phyloP scores from a whole-genome alignment of 2,888 invertebrate genomes.

The Chloromyia formosa region DNA sequence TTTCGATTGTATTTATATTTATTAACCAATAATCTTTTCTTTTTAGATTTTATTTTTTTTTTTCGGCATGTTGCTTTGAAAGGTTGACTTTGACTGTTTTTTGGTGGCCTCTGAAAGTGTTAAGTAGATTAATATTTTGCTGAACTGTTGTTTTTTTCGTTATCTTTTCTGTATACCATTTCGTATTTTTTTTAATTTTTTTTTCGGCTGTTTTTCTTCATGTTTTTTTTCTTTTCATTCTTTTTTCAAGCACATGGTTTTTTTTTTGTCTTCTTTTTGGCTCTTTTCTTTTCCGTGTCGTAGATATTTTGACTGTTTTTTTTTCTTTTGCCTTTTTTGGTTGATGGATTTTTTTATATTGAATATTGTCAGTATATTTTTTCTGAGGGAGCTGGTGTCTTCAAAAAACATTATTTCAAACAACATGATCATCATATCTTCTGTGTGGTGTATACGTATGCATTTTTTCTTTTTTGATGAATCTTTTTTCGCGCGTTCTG shows the following conservation, averaged over 20 bases:
- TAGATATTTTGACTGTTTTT: constrained; percentile 49
- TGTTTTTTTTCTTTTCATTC: constrained; percentile 46
- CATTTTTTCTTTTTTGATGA: constrained; percentile 52
- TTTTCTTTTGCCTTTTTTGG: constrained; percentile 51
- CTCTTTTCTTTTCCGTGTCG: constrained; percentile 50
- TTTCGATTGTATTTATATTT: constrained; percentile 39
- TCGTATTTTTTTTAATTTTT: constrained; percentile 21
- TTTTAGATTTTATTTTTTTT: constrained; percentile 27
- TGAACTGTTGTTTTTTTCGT: constrained; percentile 17
- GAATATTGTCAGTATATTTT: constrained; percentile 26
- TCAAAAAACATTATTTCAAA: constrained; percentile 47
- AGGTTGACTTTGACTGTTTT: constrained; percentile 20
- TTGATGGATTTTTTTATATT: constrained; percentile 32
- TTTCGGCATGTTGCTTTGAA: constrained; percentile 41
- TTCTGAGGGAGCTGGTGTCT: constrained; percentile 32
- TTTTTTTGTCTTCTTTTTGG: constrained; percentile 49
- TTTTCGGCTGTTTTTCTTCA: constrained; percentile 40
- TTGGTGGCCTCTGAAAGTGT: constrained; percentile 22
- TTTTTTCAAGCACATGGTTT: constrained; percentile 47
- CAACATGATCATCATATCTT: constrained; percentile 26
- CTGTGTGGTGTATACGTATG: constrained; percentile 2
- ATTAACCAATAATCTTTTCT: constrained; percentile 34
- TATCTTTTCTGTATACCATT: constrained; percentile 32
- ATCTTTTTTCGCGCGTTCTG: constrained; percentile 53
- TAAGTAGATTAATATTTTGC: constrained; percentile 35